Base-by-base conservation (phyloP, 2,797 vertebrate species). In the Intellagama lesueurii region DNA sequence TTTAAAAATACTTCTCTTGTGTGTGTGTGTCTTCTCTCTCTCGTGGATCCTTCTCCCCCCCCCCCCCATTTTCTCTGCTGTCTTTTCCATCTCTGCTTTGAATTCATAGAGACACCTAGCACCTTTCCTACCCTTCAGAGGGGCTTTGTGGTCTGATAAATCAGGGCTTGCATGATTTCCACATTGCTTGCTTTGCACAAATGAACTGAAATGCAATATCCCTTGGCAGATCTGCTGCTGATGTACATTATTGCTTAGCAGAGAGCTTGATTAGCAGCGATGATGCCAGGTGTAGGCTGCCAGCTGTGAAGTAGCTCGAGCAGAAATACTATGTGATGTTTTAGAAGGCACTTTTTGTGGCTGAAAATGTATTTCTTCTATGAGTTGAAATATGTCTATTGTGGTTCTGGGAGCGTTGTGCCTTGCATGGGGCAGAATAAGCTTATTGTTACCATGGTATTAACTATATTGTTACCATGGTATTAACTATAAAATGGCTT, bases 271-370 rank as follows among this genome's bases (percentile, higher is more conserved):
- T 90, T 88, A 85, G 81, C 77, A 80, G 79, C 77, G 86, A 66
- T 91, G 94, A 91, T 90, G 68, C 83, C 81, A 80, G 89, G 40
- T 81, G 7, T 44, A 6, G 69, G 89, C 76, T 93, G 84, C 80
- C 89, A 70, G 90, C 90, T 92, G 70, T 89, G 85, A 80, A 35
- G 82, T 90, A 76, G 56, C 79, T 77, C 91, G 69, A 85, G 32
- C 76, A 76, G 47, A 82, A 0, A 14, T 3, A 81, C 81, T 52
- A 81, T 24, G 60, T 81, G 72, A 44, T 7, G 24, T 52, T 68
- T 90, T 7, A 32, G 28, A 32, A 81, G n/a, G 44, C 24, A 44
- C 4, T 81, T 81, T 32, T 68, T 56, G 81, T 75, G 17, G 12
- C 40, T n/a, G 56, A 17, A n/a, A 52, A 47, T 85, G 17, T 44